Percentiles rank a stretch among this genome's conserved stretches.
phyloP scores from a whole-genome alignment of 2,113 vertebrate species.

The Polypterus senegalus region DNA sequence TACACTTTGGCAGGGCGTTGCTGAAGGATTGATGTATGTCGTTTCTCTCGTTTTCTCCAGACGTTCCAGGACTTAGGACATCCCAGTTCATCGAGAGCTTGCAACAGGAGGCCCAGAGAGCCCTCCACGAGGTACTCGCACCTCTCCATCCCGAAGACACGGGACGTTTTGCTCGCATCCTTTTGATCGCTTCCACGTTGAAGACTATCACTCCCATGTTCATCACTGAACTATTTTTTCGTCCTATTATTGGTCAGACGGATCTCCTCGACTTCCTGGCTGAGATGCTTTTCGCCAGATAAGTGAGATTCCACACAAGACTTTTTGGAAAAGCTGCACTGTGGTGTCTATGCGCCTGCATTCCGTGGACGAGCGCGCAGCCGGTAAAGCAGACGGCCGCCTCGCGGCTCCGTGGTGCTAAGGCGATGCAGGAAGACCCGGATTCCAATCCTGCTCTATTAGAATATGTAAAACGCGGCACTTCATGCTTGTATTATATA shows the following conservation, averaged over 20 bases:
- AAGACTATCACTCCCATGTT: slow-evolving; percentile 59
- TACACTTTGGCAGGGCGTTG: too few relatives aligned
- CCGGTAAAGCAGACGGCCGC: too few relatives aligned
- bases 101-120: slow-evolving; percentile 72
- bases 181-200: slow-evolving; percentile 59
- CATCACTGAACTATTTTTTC: slow-evolving; percentile 75
- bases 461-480: too few relatives aligned
- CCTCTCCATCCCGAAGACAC: slow-evolving; percentile 48
- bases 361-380: too few relatives aligned
- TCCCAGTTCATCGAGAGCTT: slow-evolving; percentile 56
- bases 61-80: slow-evolving; percentile 58
- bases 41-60: slow-evolving; percentile 34
- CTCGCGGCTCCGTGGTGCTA: too few relatives aligned
- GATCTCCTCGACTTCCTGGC: slow-evolving; percentile 62
- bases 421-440: too few relatives aligned
- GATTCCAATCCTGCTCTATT: too few relatives aligned
- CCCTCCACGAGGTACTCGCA: slow-evolving; percentile 60
- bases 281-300: slow-evolving; percentile 64
- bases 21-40: too few relatives aligned
- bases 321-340: too few relatives aligned
- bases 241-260: slow-evolving; percentile 63
- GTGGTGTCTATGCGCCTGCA: too few relatives aligned
- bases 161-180: slow-evolving; percentile 56
- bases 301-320: neutral
- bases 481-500: too few relatives aligned